phyloP scores from a whole-genome alignment of 2,888 invertebrate species.

The Drosophila anceps region DNA sequence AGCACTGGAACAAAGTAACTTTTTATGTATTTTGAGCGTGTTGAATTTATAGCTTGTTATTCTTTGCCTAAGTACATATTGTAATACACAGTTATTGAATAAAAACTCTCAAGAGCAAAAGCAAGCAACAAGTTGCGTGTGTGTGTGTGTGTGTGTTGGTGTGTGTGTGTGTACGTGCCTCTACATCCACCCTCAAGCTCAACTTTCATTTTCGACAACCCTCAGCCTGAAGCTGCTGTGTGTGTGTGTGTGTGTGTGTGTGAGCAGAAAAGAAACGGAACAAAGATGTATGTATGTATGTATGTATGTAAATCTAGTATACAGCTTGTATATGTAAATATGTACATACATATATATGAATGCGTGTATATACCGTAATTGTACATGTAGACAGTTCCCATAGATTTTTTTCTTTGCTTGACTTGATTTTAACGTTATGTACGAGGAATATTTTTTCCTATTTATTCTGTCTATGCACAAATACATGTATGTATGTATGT shows the following conservation, averaged over 20 bases:
- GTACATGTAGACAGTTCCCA: conserved; percentile 6
- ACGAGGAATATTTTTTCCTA: conserved; percentile 22
- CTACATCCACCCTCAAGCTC: neutral
- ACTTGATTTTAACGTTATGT: conserved; percentile 42
- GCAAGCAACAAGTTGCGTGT: conserved; percentile 50
- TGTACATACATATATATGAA: neutral
- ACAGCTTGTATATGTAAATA: neutral
- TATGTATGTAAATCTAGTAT: conserved; percentile 3
- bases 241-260: conserved; percentile 10
- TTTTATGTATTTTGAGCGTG: conserved; percentile 7
- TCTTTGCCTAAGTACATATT: conserved; percentile 14
- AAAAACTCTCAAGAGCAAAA: conserved; percentile 4
- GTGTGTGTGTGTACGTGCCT: neutral
- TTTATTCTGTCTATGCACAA: conserved; percentile 16
- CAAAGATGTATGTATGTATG: conserved; percentile 7
- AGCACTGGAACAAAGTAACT: conserved; percentile 2
- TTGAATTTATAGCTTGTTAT: conserved; percentile 8
- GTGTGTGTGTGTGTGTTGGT: neutral
- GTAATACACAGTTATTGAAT: conserved; percentile 19
- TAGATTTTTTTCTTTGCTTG: conserved; percentile 23
- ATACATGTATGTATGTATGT: neutral
- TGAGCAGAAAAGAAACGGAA: conserved; percentile 9
- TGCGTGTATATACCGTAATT: conserved; percentile 8
- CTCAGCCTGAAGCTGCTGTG: conserved; percentile 5
- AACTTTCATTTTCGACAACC: neutral